Conservation (phyloP, 1,140 invertebrate species). For the Drosophila athabasca region DNA sequence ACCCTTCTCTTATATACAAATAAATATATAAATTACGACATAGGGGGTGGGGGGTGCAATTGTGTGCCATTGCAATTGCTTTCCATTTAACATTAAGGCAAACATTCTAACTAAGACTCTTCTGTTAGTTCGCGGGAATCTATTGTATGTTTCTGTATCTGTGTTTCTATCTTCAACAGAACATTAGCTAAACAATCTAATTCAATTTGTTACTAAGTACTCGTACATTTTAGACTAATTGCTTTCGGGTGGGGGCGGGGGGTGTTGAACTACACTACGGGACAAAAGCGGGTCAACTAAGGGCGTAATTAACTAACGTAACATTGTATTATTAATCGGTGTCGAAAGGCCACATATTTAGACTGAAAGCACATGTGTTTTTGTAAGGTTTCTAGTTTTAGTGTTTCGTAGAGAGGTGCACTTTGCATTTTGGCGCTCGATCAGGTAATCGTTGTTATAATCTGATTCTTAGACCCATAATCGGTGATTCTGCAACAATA, state of each 20-base stretch:
- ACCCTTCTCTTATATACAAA: slow-evolving; percentile 61
- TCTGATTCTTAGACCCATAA: slow-evolving; percentile 85
- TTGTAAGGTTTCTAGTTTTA: slow-evolving; percentile 25
- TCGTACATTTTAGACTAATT: slow-evolving; percentile 22
- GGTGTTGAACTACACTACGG: slow-evolving; percentile 9
- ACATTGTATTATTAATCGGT: slow-evolving; percentile 64
- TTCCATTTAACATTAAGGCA: slow-evolving; percentile 41
- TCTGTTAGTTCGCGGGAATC: neutral
- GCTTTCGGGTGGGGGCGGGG: neutral
- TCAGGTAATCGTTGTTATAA: slow-evolving; percentile 84
- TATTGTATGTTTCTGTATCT: slow-evolving; percentile 4
- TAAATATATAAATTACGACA: slow-evolving; percentile 65
- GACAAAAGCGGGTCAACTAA: slow-evolving; percentile 41
- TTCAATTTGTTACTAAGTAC: slow-evolving; percentile 54
- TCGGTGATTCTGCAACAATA: slow-evolving; percentile 83
- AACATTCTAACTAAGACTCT: slow-evolving; percentile 46
- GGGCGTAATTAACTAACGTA: slow-evolving; percentile 29
- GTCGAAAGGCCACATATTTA: slow-evolving; percentile 74
- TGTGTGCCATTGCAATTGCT: slow-evolving; percentile 12
- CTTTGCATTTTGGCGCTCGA: slow-evolving; percentile 55
- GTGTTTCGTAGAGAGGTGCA: slow-evolving; percentile 12
- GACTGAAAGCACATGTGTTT: slow-evolving; percentile 54
- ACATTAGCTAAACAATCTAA: slow-evolving; percentile 44
- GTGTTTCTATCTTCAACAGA: slow-evolving; percentile 10
- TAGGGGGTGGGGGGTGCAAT: neutral